These are phyloP conservation scores for Amblyornis subalaris DNA, from an alignment of 2,113 vertebrate species.

Conservation along the genomic window DNA sequence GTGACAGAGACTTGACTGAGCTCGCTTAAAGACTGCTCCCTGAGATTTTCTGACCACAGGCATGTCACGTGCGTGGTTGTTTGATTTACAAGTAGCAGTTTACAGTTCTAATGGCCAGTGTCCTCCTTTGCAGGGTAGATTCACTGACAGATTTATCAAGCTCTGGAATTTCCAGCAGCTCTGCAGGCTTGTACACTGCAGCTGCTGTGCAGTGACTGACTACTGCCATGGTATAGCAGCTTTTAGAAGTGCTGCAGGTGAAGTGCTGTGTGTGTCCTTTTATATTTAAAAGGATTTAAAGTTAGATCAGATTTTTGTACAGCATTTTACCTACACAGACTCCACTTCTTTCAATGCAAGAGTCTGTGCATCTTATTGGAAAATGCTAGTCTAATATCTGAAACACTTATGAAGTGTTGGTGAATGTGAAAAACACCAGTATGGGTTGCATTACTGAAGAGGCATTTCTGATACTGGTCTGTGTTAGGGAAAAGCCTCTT, in stretches of 20 bases:
- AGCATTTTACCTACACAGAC: background rate
- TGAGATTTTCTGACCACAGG: background rate
- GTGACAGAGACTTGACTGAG: background rate
- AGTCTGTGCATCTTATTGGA: background rate
- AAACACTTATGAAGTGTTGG: fast-evolving
- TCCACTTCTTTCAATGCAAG: background rate
- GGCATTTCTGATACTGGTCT: background rate
- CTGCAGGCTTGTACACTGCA: background rate
- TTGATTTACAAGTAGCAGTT: background rate
- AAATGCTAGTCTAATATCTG: background rate
- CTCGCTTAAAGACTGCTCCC: background rate
- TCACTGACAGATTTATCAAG: background rate
- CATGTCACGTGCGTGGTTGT: background rate
- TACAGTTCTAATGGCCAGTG: background rate
- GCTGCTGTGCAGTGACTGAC: background rate
- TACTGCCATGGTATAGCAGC: background rate
- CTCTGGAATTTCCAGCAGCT: background rate
- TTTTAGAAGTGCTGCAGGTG: background rate
- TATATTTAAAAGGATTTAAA: background rate
- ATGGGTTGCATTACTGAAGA: background rate
- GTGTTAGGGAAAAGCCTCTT: background rate
- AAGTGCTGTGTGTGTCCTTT: background rate
- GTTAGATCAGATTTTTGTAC: background rate
- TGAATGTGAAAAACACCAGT: background rate
- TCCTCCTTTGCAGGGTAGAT: background rate